phyloP scores from a whole-genome alignment of 92 coral and sea anemone genomes.

The Phenganax marumi region DNA sequence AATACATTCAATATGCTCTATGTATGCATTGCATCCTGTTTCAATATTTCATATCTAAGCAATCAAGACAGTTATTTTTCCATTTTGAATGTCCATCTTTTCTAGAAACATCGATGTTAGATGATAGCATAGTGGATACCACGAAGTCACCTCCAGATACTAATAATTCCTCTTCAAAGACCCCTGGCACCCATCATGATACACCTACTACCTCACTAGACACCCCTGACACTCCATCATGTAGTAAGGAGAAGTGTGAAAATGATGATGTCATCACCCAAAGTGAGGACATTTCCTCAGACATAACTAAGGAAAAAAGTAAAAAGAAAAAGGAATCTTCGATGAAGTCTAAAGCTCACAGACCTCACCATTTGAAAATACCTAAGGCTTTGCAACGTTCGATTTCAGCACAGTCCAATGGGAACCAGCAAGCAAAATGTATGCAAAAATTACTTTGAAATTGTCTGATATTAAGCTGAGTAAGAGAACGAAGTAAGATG shows the following conservation, averaged over 20 bases:
- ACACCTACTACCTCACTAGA: neutral
- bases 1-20: no score
- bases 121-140: no score
- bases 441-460: neutral
- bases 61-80: no score
- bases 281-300: neutral
- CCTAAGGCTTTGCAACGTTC: slow-evolving; percentile 36
- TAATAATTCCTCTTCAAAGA: no score
- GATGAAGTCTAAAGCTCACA: slow-evolving; percentile 17
- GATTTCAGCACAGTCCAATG: slow-evolving; percentile 34
- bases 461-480: no score
- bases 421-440: slow-evolving; percentile 38
- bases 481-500: no score
- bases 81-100: no score
- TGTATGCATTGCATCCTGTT: no score
- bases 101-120: no score
- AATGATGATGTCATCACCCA: neutral
- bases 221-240: slow-evolving; percentile 8
- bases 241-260: slow-evolving; percentile 1
- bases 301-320: neutral
- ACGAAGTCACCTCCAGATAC: no score
- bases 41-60: no score
- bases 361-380: slow-evolving; percentile 38
- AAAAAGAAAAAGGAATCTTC: slow-evolving; percentile 13
- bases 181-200: no score